phyloP scores from a whole-genome alignment of 2,888 invertebrate species.

The Lasioglossum figueresi region DNA sequence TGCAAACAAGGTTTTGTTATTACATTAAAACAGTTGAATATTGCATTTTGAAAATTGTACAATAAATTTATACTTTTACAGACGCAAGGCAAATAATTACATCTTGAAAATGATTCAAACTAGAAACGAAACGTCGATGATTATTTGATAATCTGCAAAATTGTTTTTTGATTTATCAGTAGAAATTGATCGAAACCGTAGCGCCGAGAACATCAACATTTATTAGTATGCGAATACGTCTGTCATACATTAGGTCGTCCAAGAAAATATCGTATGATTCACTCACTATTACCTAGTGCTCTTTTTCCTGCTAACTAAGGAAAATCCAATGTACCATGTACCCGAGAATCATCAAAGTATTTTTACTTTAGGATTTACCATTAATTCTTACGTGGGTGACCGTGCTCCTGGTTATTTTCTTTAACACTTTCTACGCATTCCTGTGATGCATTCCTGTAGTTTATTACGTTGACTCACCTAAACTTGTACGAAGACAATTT shows the following conservation, averaged over 20 bases:
- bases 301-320: not conserved
- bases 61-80: too few relatives aligned
- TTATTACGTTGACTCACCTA: not conserved
- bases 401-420: not conserved
- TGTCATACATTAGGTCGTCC: not conserved
- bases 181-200: too few relatives aligned
- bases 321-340: not conserved
- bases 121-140: too few relatives aligned
- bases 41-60: too few relatives aligned
- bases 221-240: not conserved
- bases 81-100: too few relatives aligned
- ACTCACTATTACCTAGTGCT: not conserved
- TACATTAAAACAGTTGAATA: too few relatives aligned
- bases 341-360: not conserved
- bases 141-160: too few relatives aligned
- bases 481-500: not conserved
- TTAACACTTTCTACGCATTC: not conserved
- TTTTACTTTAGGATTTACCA: not conserved
- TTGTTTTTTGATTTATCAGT: too few relatives aligned
- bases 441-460: not conserved
- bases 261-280: not conserved
- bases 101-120: too few relatives aligned
- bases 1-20: too few relatives aligned
- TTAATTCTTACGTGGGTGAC: not conserved
- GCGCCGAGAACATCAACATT: too few relatives aligned